Percentiles rank a stretch among this genome's conserved stretches.
Conservation (phyloP, 1,140 invertebrate genomes). For the Papilio helenus region DNA sequence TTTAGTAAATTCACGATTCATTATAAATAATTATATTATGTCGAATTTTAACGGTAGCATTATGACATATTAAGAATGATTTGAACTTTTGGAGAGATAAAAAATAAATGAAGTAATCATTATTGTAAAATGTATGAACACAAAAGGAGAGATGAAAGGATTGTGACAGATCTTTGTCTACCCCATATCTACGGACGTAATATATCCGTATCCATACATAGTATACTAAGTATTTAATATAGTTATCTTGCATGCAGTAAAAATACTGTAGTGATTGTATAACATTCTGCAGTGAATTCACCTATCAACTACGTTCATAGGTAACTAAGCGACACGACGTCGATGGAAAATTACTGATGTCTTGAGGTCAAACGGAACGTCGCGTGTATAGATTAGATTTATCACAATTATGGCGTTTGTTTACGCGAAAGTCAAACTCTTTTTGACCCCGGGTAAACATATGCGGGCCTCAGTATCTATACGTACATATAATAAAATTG, state of each 20-base stretch:
- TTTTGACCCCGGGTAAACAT: constrained; percentile 43
- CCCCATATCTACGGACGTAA: not conserved
- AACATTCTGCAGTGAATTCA: constrained; percentile 8
- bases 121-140: no score
- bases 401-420: constrained; percentile 55
- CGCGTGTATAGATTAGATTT: constrained; percentile 63
- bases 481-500: no score
- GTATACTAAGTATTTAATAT: not conserved
- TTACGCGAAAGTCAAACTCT: constrained; percentile 43
- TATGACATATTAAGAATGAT: no score
- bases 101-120: no score
- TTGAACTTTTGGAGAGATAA: no score
- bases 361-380: constrained; percentile 57
- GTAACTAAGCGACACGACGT: constrained; percentile 42
- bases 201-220: not conserved
- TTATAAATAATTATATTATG: not conserved
- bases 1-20: not conserved
- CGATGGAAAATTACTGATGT: constrained; percentile 61
- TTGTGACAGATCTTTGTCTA: not conserved
- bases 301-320: constrained; percentile 44
- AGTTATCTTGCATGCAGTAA: not conserved
- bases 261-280: constrained; percentile 2
- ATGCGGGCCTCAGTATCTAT: not conserved
- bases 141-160: not conserved
- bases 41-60: no score